Base-by-base conservation (phyloP, 2,888 invertebrate genomes). In the Polymixis lichenea region DNA sequence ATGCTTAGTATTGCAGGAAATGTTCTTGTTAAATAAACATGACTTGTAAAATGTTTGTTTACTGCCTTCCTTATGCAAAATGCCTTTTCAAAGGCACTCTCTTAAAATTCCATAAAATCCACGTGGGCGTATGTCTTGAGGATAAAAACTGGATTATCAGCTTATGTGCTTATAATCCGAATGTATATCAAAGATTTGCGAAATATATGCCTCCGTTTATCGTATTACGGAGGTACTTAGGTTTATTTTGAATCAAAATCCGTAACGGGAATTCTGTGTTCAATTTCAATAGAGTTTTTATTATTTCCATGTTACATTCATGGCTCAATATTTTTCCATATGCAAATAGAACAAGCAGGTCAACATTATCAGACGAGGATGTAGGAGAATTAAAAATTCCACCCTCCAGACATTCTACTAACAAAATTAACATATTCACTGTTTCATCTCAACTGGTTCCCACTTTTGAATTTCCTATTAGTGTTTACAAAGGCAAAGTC, bases 401-500 rank as follows among this genome's bases (percentile, higher is more conserved):
- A 77, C 76, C 83, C 83, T 55, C 82, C 85, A 89, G 87, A 88
- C 85, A 80, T 89, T 89, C 84, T 86, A 89, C 90, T 89, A 91
- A 94, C 92, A 90, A 92, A 95, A 95, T 96, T 95, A 96, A 94
- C 95, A 95, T 95, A 94, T 95, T 93, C 94, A 95, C 94, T 95
- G 95, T 95, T 95, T 95, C 95, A 93, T 94, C 95, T 93, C 93
- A 94, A 95, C 95, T 95, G 93, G 94, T 95, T 95, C 92, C 95
- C 94, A 95, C 94, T 96, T 96, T 95, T 95, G 94, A 95, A 95
- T 95, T 95, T 94, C 93, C 94, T 96, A 95, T 96, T 95, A 95
- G 92, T 96, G 92, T 95, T 95, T 95, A 96, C 95, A 94, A 95
- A 96, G 95, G 95, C 92, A 94, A 92, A 93, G 95, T 95, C 94